Evolutionary conservation across 1,140 invertebrate genomes (phyloP), one percentile per base, ranked within the genome.

Genomic region (Pogonognathellus flavescens): DNA sequence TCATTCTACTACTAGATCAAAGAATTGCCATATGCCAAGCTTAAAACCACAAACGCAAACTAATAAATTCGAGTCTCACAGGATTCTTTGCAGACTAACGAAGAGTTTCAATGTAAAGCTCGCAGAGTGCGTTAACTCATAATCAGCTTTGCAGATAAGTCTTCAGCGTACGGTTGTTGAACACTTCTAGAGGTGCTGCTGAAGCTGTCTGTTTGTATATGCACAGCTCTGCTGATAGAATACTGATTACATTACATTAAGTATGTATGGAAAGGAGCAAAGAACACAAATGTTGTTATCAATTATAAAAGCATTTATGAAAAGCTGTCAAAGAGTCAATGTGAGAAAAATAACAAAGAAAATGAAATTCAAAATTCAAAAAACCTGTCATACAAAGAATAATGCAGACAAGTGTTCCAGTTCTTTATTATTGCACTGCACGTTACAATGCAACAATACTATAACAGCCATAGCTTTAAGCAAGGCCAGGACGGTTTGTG

Each of bases 271-370:
- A 76, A 18, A 50, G 25, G 25, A 70, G 31, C 59, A 60, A 10
- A 66, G 25, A 66, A 66, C 9, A 10, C 14, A 66, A 66, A 66
- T 25, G 20, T 20, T 66, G 25, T 66, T 76, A 50, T 49, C 41
- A 49, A 76, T 50, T 76, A 50, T 76, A n/a, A 76, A n/a, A 76
- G 18, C 41, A 76, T 76, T 76, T 76, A 18, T 76, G 41, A 76
- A 76, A 18, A n/a, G 70, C 41, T 76, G 70, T 50, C 70, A 25
- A 14, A 66, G 3, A 13, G 9, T 66, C 20, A 66, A 66, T 20
- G n/a, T 6, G 6, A 41, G 11, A 70, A 70, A 25, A 13, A 13
- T 22, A 7, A 25, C 62, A 18, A 50, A 49, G 16, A 41, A 31
- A 31, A 49, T 50, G 16, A 76, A 16, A 76, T 25, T 18, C 62